Percentiles rank a stretch among this genome's conserved stretches.
These are phyloP conservation scores for Scolanthus callimorphus DNA, from an alignment of 92 coral and sea anemone species.

Conservation along the genomic window DNA sequence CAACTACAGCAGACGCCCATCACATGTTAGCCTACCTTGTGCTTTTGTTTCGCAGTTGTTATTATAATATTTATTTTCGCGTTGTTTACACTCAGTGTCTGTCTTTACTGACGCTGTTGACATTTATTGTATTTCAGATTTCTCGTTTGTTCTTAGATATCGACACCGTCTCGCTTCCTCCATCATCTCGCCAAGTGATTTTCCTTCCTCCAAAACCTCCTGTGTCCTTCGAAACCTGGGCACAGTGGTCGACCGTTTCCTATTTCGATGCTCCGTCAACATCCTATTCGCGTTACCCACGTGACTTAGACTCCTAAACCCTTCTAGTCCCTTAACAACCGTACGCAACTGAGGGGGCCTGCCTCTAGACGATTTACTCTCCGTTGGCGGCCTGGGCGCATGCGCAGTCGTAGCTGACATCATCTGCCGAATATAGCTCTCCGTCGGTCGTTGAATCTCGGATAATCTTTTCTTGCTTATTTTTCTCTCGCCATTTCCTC, in stretches of 20 bases:
- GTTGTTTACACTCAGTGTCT: no score
- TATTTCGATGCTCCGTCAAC: conserved; percentile 11
- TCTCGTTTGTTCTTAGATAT: conserved; percentile 26
- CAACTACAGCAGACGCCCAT: no score
- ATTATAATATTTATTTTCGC: no score
- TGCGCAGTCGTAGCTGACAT: background rate
- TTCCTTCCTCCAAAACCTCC: background rate
- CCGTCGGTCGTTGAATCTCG: conserved; percentile 25
- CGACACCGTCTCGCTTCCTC: conserved; percentile 18
- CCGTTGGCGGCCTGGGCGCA: background rate
- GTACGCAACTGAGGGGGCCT: conserved; percentile 16
- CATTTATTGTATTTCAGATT: no score
- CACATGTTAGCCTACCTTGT: no score
- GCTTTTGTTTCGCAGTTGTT: no score
- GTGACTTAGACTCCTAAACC: conserved; percentile 9
- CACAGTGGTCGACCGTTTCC: background rate
- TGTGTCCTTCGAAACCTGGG: conserved; percentile 2
- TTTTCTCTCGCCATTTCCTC: background rate
- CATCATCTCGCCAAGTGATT: conserved; percentile 20
- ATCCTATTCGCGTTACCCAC: conserved; percentile 8
- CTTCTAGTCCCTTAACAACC: conserved; percentile 15
- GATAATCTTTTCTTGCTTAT: conserved; percentile 18
- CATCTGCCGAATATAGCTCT: conserved; percentile 27
- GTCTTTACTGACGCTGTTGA: no score
- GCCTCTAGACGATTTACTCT: background rate